Evolutionary conservation across 2,888 invertebrate genomes (phyloP).

Genomic region (Patella depressa): DNA sequence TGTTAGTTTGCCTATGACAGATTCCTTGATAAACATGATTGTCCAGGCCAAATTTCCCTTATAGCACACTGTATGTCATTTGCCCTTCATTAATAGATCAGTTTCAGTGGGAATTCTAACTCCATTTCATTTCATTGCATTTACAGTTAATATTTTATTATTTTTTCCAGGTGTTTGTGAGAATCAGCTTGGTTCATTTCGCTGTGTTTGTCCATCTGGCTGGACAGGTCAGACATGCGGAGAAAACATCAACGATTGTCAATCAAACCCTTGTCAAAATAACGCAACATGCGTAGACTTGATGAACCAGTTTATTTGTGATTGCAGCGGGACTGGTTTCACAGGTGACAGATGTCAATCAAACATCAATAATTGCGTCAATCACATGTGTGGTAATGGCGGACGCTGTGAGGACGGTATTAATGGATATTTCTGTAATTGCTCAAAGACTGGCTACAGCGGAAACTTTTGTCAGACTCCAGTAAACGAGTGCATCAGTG

Average conservation of each 20-base stretch:
- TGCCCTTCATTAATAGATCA: too few relatives aligned
- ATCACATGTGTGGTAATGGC: constrained; percentile 49
- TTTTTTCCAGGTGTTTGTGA: constrained; percentile 45
- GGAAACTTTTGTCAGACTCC: constrained; percentile 41
- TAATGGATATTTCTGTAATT: constrained; percentile 51
- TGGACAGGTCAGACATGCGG: constrained; percentile 61
- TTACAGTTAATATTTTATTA: too few relatives aligned
- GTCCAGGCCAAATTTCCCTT: too few relatives aligned
- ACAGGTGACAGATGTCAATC: constrained; percentile 43
- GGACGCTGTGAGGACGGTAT: constrained; percentile 53
- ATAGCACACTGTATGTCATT: too few relatives aligned
- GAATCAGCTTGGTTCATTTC: constrained; percentile 48
- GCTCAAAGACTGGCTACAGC: constrained; percentile 53
- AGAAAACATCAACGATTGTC: constrained; percentile 52
- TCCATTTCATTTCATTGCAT: neutral
- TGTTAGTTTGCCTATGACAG: neutral
- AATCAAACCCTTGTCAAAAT: constrained; percentile 50
- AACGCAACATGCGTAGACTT: constrained; percentile 49
- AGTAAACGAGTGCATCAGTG: constrained; percentile 38
- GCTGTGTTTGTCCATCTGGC: constrained; percentile 53
- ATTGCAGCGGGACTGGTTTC: constrained; percentile 52
- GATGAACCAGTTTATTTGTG: constrained; percentile 44
- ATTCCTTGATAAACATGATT: too few relatives aligned
- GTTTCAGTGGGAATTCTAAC: constrained; percentile 21
- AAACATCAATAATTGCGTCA: constrained; percentile 44